Conservation (phyloP, 2,797 vertebrate genomes). For the Neomorphus geoffroyi region DNA sequence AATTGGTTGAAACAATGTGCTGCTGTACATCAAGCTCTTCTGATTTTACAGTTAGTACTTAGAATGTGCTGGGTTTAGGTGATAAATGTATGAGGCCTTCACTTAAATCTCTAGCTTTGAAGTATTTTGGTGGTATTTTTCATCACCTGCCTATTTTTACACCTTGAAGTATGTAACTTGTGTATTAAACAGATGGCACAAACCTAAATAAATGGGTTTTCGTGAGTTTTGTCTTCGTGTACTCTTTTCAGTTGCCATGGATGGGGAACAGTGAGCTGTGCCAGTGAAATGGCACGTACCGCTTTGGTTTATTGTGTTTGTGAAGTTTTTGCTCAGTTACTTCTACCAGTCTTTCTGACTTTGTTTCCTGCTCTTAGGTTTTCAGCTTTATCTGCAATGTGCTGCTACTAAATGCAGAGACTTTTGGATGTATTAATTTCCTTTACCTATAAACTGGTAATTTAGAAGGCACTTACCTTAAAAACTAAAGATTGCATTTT, state of each 20-base stretch:
- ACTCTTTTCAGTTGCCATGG: not conserved
- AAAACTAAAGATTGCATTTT: not conserved
- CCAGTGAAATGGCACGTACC: not conserved
- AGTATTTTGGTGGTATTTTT: not conserved
- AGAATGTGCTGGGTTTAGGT: not conserved
- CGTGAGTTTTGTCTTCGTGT: not conserved
- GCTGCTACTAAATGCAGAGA: not conserved
- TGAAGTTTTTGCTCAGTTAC: not conserved
- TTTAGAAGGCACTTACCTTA: not conserved
- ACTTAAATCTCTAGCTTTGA: not conserved
- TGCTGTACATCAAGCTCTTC: not conserved
- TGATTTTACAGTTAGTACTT: not conserved
- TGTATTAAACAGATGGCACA: not conserved
- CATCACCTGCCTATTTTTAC: not conserved
- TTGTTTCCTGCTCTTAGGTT: not conserved
- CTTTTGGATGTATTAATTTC: not conserved
- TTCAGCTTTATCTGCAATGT: not conserved
- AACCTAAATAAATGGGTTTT: not conserved
- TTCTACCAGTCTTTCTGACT: not conserved
- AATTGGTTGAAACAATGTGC: not conserved
- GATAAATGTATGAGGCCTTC: not conserved
- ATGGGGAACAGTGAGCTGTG: not conserved
- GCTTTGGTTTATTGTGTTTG: not conserved
- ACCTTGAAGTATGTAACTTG: rapidly evolving
- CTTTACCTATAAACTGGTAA: not conserved